Evolutionary conservation across 2,888 invertebrate species (phyloP).

Genomic region (Alloplasta piceator): DNA sequence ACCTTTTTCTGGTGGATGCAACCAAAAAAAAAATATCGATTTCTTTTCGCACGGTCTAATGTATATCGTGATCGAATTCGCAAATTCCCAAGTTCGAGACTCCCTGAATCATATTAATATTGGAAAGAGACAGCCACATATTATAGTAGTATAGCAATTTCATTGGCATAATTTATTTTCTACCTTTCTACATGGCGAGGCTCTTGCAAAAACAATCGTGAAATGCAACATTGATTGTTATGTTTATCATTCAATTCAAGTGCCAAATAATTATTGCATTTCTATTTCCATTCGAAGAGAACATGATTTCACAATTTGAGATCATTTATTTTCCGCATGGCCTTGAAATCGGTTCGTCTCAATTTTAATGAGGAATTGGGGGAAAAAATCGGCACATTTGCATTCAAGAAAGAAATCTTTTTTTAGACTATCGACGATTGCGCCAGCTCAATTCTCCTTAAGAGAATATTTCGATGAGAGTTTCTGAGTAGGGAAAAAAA

Average conservation of each 20-base stretch:
- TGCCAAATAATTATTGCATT: constrained; percentile 54
- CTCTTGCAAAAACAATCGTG: constrained; percentile 75
- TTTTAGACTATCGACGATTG: neutral
- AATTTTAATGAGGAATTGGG: neutral
- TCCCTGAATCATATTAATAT: too few species aligned
- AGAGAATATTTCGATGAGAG: constrained; percentile 37
- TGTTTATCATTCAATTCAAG: constrained; percentile 22
- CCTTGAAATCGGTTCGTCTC: constrained; percentile 14
- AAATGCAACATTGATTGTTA: constrained; percentile 19
- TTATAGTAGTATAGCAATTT: constrained; percentile 66
- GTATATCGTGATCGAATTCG: too few species aligned
- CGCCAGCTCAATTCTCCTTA: constrained; percentile 35
- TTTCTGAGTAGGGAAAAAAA: constrained; percentile 18
- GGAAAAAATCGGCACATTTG: neutral
- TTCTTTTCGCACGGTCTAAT: too few species aligned
- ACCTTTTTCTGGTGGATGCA: too few species aligned
- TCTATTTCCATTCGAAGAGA: constrained; percentile 24
- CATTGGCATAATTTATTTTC: constrained; percentile 75
- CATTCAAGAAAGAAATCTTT: neutral
- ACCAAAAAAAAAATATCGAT: too few species aligned
- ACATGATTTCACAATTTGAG: neutral
- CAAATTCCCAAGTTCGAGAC: too few species aligned
- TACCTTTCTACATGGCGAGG: constrained; percentile 76
- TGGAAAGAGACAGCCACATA: constrained; percentile 2
- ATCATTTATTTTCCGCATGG: constrained; percentile 8